phyloP scores from a whole-genome alignment of 1,140 invertebrate species.

The Scaptodrosophila lebanonensis region DNA sequence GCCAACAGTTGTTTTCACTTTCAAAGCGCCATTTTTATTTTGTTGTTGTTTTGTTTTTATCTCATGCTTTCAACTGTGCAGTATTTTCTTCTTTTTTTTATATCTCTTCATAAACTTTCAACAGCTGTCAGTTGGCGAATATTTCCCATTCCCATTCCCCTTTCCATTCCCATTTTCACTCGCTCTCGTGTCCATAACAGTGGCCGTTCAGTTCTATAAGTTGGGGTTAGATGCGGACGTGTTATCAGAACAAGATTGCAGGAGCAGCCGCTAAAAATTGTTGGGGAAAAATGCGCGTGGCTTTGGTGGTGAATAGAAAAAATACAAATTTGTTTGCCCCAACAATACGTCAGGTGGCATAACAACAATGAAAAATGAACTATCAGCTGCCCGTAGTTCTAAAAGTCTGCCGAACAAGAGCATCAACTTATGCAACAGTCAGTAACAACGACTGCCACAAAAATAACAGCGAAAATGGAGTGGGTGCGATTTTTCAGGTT shows the following conservation, averaged over 20 bases:
- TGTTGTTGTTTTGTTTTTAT: slow-evolving; percentile 4
- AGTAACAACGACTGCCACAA: slow-evolving; percentile 11
- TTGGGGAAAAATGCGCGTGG: slow-evolving; percentile 24
- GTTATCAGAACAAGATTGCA: slow-evolving; percentile 50
- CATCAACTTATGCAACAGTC: background rate
- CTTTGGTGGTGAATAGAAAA: slow-evolving; percentile 40
- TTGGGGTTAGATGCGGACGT: no score
- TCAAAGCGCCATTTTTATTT: background rate
- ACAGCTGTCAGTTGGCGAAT: no score
- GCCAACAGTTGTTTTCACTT: slow-evolving; percentile 64
- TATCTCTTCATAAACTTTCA: background rate
- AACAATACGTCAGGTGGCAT: slow-evolving; percentile 43
- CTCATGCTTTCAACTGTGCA: slow-evolving; percentile 17
- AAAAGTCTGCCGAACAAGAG: background rate
- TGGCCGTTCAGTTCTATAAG: no score
- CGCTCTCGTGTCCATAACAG: no score
- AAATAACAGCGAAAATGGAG: slow-evolving; percentile 10
- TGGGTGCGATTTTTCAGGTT: slow-evolving; percentile 42
- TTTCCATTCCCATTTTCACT: no score
- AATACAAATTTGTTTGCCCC: slow-evolving; percentile 62
- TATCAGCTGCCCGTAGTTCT: slow-evolving; percentile 8
- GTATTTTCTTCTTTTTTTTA: no score
- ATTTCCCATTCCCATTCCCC: no score
- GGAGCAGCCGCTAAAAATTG: slow-evolving; percentile 13
- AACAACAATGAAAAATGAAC: slow-evolving; percentile 58